Evolutionary conservation across 2,797 vertebrate species (phyloP).

Genomic region (Phrynocephalus guinanensis): DNA sequence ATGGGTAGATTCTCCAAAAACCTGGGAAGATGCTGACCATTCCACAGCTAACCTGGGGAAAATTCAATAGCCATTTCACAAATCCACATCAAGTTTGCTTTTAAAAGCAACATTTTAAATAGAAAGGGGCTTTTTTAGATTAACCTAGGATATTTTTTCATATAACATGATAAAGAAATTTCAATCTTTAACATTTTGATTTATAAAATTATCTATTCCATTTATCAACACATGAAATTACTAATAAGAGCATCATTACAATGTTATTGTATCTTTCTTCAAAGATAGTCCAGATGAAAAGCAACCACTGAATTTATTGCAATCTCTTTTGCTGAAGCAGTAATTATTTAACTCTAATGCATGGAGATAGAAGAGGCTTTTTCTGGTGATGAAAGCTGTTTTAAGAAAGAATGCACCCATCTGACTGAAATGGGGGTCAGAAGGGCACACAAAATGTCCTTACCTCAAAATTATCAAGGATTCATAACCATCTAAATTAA

Average conservation of each 20-base stretch:
- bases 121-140: conserved; percentile 34
- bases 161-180: conserved; percentile 36
- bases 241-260: neutral
- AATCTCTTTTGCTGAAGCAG: neutral
- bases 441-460: conserved; percentile 12
- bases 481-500: conserved; percentile 33
- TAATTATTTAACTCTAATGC: neutral
- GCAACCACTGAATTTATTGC: neutral
- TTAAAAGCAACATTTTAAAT: conserved; percentile 46
- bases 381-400: conserved; percentile 1
- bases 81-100: neutral
- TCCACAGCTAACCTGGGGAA: conserved; percentile 49
- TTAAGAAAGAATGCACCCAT: conserved; percentile 27
- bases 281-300: neutral
- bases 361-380: neutral
- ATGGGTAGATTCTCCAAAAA: conserved; percentile 42
- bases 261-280: neutral
- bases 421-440: conserved; percentile 15
- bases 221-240: conserved; percentile 14
- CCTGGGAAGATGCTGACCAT: conserved; percentile 44
- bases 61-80: conserved; percentile 42
- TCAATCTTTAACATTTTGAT: conserved; percentile 28
- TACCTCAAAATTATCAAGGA: conserved; percentile 25
- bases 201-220: conserved; percentile 33
- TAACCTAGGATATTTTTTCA: conserved; percentile 38